Conservation (phyloP, 1,140 invertebrate species). For the Pseudoatta argentina region DNA sequence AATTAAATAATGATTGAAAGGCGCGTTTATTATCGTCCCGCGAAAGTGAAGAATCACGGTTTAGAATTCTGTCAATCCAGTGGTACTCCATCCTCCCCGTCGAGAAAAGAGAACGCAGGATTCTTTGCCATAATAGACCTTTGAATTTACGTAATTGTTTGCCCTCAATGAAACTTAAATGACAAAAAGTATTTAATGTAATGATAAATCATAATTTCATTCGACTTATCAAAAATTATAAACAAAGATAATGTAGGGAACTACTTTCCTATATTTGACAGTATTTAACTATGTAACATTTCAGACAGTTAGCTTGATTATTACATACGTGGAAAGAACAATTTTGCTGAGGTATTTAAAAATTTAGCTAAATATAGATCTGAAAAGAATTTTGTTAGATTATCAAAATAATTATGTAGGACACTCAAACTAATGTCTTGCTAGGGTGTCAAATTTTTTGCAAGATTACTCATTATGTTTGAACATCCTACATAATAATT, state of each 20-base stretch:
- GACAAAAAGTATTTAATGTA: conserved; percentile 18
- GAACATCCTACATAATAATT: no score
- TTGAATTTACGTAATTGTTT: conserved; percentile 31
- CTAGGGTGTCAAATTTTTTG: no score
- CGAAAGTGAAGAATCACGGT: conserved; percentile 64
- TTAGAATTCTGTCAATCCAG: conserved; percentile 58
- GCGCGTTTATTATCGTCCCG: conserved; percentile 57
- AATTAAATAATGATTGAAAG: conserved; percentile 63
- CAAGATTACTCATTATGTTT: no score
- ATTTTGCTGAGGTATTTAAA: no score
- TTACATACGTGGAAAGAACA: not conserved
- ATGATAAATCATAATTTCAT: not conserved
- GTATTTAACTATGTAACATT: not conserved
- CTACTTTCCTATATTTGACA: not conserved
- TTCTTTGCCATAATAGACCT: conserved; percentile 11
- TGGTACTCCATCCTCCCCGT: not conserved
- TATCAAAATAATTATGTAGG: no score
- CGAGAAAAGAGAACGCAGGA: conserved; percentile 34
- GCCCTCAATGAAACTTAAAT: conserved; percentile 27
- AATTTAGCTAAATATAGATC: no score
- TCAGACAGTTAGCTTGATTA: not conserved
- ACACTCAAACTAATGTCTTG: no score
- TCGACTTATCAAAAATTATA: not conserved
- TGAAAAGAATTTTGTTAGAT: no score
- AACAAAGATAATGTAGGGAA: not conserved